Conservation (phyloP, 2,888 invertebrate genomes). For the Macrostomum cliftonense region DNA sequence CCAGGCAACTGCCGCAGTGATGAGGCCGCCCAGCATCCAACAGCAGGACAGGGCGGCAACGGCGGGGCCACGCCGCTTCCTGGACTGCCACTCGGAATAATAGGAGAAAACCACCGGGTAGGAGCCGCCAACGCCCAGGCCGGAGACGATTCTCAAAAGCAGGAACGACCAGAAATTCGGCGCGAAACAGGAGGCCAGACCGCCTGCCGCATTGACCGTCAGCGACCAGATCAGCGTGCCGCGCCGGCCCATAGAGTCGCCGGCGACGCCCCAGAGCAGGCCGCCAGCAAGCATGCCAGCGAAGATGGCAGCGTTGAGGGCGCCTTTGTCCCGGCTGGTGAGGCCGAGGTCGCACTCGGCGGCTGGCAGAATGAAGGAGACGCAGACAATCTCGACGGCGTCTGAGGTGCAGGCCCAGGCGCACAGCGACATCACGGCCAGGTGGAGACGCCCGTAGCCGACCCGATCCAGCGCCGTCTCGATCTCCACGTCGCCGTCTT, state of each 20-base stretch:
- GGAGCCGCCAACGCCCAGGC: constrained; percentile 69
- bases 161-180: constrained; percentile 71
- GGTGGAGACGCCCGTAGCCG: constrained; percentile 71
- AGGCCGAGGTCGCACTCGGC: constrained; percentile 75
- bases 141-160: constrained; percentile 71
- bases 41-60: constrained; percentile 79
- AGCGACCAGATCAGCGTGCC: constrained; percentile 71
- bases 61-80: constrained; percentile 71
- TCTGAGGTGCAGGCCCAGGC: constrained; percentile 77
- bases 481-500: no score
- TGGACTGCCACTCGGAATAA: constrained; percentile 81
- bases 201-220: constrained; percentile 69
- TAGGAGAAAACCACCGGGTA: constrained; percentile 86
- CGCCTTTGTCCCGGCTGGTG: constrained; percentile 63
- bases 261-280: constrained; percentile 74
- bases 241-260: constrained; percentile 67
- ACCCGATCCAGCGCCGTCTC: no score
- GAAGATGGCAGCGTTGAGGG: constrained; percentile 59
- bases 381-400: constrained; percentile 73
- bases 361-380: constrained; percentile 78
- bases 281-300: constrained; percentile 79
- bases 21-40: constrained; percentile 78
- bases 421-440: constrained; percentile 67
- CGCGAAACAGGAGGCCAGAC: constrained; percentile 70
- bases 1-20: constrained; percentile 69